Evolutionary conservation across 2,888 invertebrate species (phyloP), one percentile per base, ranked within the genome.

Genomic region (Lacanobia wlatinum): DNA sequence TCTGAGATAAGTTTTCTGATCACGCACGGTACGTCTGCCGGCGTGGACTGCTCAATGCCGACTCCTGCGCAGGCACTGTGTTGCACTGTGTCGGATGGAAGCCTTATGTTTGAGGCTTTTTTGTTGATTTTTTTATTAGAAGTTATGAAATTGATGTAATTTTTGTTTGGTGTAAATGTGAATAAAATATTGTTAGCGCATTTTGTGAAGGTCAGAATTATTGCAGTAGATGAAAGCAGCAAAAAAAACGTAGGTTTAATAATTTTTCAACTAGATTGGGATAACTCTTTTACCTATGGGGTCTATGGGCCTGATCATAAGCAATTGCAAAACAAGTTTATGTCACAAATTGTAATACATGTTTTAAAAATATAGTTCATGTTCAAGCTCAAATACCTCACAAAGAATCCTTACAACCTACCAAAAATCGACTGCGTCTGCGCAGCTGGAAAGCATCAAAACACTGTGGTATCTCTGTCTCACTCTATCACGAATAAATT

Each of bases 1-100:
- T 93, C 91, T 91, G 75, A 74, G 87, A 89, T 93, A 91, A 78
- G 86, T 83, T 92, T 94, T 92, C 94, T 85, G 89, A 92, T 92
- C 95, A 94, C 94, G 94, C 88, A 84, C 89, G 75, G 83, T 87
- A 90, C 91, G 93, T 90, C 89, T 89, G 81, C 84, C 75, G 60
- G 84, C 78, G 78, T 79, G 77, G 82, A 78, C 46, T 50, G 75
- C 59, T 80, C 67, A 73, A 73, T 73, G 63, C 66, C 70, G 55
- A 87, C 87, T 86, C 86, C 59, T 73, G 75, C 80, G 69, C 73
- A 72, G 38, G 65, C 84, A 86, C 86, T 67, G 88, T 84, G 89
- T 80, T 55, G 12, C 65, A 79, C 74, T 73, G 84, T 80, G 82
- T 66, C 58, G 16, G 55, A 46, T 64, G 56, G 73, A 78, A 83